Percentiles rank a stretch among this genome's conserved stretches.
These are phyloP conservation scores for Zhuqinia jingwanae DNA, from an alignment of 2,888 invertebrate species.

Conservation along the genomic window DNA sequence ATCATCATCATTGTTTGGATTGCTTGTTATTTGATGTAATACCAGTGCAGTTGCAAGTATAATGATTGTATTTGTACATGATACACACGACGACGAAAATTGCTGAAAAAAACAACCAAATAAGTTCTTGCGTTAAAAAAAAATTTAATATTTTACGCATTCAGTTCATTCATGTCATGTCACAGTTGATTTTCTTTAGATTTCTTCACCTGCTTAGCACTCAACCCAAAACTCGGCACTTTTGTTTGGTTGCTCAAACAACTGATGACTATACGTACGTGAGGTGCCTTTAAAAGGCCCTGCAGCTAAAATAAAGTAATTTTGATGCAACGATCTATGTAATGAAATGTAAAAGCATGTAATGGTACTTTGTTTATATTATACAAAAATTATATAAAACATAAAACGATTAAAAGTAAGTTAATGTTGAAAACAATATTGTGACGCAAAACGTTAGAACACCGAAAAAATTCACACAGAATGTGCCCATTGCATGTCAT, in stretches of 20 bases:
- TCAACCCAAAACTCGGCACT: conserved; percentile 44
- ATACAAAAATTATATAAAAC: conserved; percentile 20
- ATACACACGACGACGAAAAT: conserved; percentile 37
- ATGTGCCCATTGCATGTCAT: conserved; percentile 37
- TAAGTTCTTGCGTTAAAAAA: conserved; percentile 10
- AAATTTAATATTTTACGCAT: conserved; percentile 31
- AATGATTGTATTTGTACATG: neutral
- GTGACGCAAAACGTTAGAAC: conserved; percentile 17
- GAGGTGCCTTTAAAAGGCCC: conserved; percentile 33
- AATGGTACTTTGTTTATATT: conserved; percentile 5
- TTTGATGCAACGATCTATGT: neutral
- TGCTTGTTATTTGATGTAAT: conserved; percentile 34
- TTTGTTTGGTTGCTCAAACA: conserved; percentile 18
- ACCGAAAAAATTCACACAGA: conserved; percentile 65
- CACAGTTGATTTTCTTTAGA: conserved; percentile 23
- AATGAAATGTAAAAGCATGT: conserved; percentile 6
- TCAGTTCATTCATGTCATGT: conserved; percentile 31
- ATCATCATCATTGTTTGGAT: neutral
- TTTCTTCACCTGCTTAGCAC: conserved; percentile 51
- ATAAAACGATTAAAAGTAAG: conserved; percentile 58
- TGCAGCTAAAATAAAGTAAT: neutral
- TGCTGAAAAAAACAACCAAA: conserved; percentile 5
- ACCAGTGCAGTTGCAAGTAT: too few relatives aligned
- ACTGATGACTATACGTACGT: conserved; percentile 16
- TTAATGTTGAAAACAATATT: conserved; percentile 42